phyloP scores from a whole-genome alignment of 2,888 invertebrate species.

The Leptopilina myrica region DNA sequence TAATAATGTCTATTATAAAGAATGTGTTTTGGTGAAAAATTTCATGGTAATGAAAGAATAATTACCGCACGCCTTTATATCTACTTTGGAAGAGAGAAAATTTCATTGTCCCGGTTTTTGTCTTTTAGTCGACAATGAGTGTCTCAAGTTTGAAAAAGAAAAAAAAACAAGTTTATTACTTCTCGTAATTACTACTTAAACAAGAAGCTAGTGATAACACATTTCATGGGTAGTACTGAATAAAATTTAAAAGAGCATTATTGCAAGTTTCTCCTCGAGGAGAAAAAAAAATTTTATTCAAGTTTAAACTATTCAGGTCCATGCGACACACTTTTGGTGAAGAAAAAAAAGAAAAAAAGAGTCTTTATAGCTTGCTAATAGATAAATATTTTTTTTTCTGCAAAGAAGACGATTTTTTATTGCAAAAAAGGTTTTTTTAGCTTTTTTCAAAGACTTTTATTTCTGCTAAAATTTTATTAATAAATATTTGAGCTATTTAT shows the following conservation, averaged over 20 bases:
- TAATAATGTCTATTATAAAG: no score
- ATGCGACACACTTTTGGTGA: neutral
- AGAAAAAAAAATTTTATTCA: neutral
- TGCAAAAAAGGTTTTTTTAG: no score
- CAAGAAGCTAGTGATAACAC: constrained; percentile 4
- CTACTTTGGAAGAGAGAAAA: constrained; percentile 4
- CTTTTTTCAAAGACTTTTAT: no score
- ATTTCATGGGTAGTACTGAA: constrained; percentile 1
- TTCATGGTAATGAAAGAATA: neutral
- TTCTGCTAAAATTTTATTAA: no score
- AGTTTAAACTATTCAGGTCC: neutral
- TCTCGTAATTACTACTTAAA: constrained; percentile 15
- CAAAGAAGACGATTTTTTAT: neutral
- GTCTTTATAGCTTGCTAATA: neutral
- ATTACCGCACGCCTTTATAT: constrained; percentile 1
- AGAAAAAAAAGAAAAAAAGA: neutral
- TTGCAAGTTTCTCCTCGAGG: neutral
- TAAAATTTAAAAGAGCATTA: constrained; percentile 3
- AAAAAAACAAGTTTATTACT: constrained; percentile 5
- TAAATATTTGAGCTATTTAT: no score
- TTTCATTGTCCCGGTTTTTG: neutral
- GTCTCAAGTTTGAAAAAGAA: neutral
- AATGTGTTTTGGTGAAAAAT: neutral
- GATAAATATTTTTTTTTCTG: neutral
- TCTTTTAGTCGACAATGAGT: constrained; percentile 3